Evolutionary conservation across 2,888 invertebrate species (phyloP).

Genomic region (Sthenelais limicola): DNA sequence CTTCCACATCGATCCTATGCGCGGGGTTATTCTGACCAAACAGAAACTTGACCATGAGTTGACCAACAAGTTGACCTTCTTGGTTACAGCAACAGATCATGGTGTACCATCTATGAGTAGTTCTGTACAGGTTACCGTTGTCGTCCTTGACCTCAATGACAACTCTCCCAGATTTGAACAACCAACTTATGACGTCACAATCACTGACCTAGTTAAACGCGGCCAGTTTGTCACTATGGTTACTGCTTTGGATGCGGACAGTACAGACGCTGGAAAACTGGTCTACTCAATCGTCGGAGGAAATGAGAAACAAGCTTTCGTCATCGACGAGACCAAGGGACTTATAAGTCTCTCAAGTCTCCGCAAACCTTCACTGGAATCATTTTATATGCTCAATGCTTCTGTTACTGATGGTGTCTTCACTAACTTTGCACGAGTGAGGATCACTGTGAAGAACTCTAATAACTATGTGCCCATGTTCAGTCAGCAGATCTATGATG

Average conservation of each 20-base stretch:
- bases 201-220: slow-evolving; percentile 45
- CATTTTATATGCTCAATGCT: slow-evolving; percentile 84
- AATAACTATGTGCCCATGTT: slow-evolving; percentile 87
- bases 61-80: slow-evolving; percentile 81
- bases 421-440: slow-evolving; percentile 82
- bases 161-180: slow-evolving; percentile 87
- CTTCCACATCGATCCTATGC: slow-evolving; percentile 84
- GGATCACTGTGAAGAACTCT: slow-evolving; percentile 70
- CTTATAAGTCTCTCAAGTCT: slow-evolving; percentile 83
- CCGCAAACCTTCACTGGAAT: slow-evolving; percentile 81
- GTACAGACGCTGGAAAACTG: slow-evolving; percentile 82
- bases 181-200: slow-evolving; percentile 39
- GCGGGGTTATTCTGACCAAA: slow-evolving; percentile 83
- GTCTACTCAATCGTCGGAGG: slow-evolving; percentile 87
- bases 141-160: slow-evolving; percentile 91
- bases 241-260: slow-evolving; percentile 90
- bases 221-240: slow-evolving; percentile 84
- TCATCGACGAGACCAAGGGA: slow-evolving; percentile 69
- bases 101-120: slow-evolving; percentile 87
- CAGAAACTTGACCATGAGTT: slow-evolving; percentile 64
- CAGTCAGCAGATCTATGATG: slow-evolving; percentile 83
- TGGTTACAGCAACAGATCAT: slow-evolving; percentile 85
- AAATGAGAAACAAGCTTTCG: slow-evolving; percentile 76
- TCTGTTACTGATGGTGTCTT: slow-evolving; percentile 97
- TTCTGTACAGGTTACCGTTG: slow-evolving; percentile 87